phyloP scores from a whole-genome alignment of 2,797 vertebrate species.

The Acanthiza pusilla region DNA sequence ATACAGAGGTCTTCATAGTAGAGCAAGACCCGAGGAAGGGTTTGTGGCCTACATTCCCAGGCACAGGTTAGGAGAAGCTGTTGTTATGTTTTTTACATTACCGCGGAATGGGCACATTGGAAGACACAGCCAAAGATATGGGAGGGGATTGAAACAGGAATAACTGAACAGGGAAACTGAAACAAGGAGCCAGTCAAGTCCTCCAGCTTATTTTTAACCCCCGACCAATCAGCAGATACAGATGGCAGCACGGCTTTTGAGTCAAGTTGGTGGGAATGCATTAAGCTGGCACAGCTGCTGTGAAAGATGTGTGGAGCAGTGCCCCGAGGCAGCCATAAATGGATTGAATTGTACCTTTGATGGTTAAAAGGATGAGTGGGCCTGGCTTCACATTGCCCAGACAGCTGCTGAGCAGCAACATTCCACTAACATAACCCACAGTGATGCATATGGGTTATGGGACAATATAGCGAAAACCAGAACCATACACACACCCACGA shows the following conservation, averaged over 20 bases:
- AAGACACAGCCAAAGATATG: background rate
- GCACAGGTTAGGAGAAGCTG: background rate
- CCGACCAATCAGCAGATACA: background rate
- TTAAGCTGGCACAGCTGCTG: background rate
- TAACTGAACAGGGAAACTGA: background rate
- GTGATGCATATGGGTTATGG: background rate
- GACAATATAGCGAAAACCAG: slow-evolving; percentile 11
- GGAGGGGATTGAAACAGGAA: background rate
- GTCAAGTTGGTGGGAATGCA: background rate
- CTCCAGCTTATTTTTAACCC: background rate
- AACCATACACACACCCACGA: background rate
- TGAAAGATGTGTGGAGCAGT: background rate
- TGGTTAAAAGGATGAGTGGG: background rate
- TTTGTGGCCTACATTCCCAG: background rate
- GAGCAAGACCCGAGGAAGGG: background rate
- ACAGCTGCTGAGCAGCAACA: slow-evolving; percentile 43
- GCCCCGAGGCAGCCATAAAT: background rate
- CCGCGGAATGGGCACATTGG: background rate
- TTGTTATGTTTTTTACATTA: accelerated
- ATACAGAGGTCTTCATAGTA: background rate
- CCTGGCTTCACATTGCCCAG: background rate
- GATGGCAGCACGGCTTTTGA: background rate
- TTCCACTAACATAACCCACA: background rate
- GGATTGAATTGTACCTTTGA: background rate
- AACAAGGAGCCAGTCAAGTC: background rate